phyloP scores from a whole-genome alignment of 1,140 invertebrate species.

The Eurytemora carolleeae region DNA sequence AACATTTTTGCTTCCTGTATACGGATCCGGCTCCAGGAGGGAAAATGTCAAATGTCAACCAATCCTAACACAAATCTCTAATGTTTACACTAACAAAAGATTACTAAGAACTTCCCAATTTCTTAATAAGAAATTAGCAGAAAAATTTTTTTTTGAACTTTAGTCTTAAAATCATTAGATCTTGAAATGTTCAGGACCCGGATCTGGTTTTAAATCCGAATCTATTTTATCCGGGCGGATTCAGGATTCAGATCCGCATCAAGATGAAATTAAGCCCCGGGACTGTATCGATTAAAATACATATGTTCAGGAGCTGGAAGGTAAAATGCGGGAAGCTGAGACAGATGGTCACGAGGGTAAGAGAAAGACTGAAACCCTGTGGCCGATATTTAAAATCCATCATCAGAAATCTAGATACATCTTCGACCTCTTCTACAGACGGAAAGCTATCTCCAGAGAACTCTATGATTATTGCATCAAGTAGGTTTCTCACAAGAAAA shows the following conservation, averaged over 20 bases:
- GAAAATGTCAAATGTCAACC: too few species aligned
- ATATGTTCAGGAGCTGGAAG: constrained; percentile 11
- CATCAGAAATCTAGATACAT: constrained; percentile 96
- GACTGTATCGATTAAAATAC: constrained; percentile 9
- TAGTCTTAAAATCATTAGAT: too few species aligned
- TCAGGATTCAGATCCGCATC: too few species aligned
- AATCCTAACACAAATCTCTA: too few species aligned
- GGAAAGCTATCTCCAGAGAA: constrained; percentile 83
- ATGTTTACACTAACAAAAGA: too few species aligned
- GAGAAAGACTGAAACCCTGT: constrained; percentile 88
- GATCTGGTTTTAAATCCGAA: constrained; percentile 13
- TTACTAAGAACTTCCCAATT: too few species aligned
- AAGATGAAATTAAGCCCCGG: constrained; percentile 8
- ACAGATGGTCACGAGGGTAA: constrained; percentile 98
- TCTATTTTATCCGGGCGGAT: constrained; percentile 15
- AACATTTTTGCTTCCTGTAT: too few species aligned
- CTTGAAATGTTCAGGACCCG: too few species aligned
- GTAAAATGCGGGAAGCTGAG: constrained; percentile 44
- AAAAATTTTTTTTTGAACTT: too few species aligned
- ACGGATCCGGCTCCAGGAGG: too few species aligned
- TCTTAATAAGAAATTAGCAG: too few species aligned
- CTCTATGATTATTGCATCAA: neutral
- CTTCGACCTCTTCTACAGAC: constrained; percentile 84
- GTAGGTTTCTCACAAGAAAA: too few species aligned
- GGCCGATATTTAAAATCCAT: constrained; percentile 98